Evolutionary conservation across 2,797 vertebrate species (phyloP).

Genomic region (Diceros bicornis): DNA sequence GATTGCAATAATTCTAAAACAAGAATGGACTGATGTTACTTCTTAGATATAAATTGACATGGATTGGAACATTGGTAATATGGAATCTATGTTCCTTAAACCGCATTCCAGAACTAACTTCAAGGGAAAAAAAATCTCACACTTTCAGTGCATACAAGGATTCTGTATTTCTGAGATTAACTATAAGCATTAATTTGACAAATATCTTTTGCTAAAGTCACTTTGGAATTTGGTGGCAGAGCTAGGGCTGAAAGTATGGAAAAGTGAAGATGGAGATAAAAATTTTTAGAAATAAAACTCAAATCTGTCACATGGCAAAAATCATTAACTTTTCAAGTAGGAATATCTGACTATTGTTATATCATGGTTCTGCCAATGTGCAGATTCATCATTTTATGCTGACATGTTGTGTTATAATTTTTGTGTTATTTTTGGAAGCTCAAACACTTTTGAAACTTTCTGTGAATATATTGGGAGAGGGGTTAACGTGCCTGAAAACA

Average conservation of each 20-base stretch:
- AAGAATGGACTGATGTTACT: background rate
- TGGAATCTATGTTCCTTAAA: background rate
- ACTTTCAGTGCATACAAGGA: background rate
- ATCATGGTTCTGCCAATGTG: background rate
- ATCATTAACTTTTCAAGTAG: constrained; percentile 50
- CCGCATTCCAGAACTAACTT: constrained; percentile 32
- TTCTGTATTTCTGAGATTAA: constrained; percentile 51
- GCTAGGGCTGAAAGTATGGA: background rate
- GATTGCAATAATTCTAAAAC: background rate
- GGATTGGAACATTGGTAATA: background rate
- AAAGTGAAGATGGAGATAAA: background rate
- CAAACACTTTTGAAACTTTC: background rate
- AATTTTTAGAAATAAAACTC: constrained; percentile 52
- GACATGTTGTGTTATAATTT: background rate
- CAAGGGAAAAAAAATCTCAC: background rate
- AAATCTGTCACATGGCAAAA: constrained; percentile 16
- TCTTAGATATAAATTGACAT: constrained; percentile 12
- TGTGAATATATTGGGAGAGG: background rate
- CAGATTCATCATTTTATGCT: background rate
- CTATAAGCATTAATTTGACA: constrained; percentile 1
- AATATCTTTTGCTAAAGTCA: constrained; percentile 58
- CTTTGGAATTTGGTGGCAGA: background rate
- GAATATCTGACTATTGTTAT: background rate
- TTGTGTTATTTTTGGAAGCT: constrained; percentile 33
- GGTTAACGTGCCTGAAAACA: background rate